Evolutionary conservation across 2,797 vertebrate genomes (phyloP).

Genomic region (Lithobates sylvaticus): DNA sequence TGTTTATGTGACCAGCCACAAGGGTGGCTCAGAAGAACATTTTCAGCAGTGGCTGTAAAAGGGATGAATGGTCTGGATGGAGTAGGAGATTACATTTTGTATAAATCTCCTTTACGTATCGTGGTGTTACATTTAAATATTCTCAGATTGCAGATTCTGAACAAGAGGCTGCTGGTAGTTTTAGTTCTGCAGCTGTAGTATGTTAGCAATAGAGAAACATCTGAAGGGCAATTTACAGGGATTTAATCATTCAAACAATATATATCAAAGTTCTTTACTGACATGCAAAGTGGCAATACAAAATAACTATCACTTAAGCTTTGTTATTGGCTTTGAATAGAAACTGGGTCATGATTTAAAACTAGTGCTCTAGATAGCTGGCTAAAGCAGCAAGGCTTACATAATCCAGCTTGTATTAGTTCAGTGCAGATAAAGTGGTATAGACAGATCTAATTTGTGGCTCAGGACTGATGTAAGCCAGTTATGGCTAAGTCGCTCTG

Average conservation of each 20-base stretch:
- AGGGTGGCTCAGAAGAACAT: no score
- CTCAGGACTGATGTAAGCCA: conserved; percentile 54
- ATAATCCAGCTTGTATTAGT: conserved; percentile 55
- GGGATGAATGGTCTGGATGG: no score
- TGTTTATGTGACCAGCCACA: no score
- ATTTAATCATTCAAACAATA: neutral
- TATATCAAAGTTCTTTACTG: neutral
- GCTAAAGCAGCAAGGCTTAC: conserved; percentile 46
- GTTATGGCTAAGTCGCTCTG: conserved; percentile 36
- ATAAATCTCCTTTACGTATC: neutral
- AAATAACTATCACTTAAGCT: conserved; percentile 1
- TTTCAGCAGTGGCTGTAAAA: no score
- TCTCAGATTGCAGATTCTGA: neutral
- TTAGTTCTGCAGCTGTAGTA: neutral
- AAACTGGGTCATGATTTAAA: conserved; percentile 59
- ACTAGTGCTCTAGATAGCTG: conserved; percentile 35
- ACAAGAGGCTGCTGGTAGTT: no score
- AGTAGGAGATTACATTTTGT: no score
- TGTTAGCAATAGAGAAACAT: neutral
- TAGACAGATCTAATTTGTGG: conserved; percentile 61
- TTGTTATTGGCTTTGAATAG: conserved; percentile 33
- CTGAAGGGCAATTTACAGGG: neutral
- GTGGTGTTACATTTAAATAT: neutral
- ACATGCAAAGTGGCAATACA: neutral
- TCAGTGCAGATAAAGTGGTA: conserved; percentile 61